Base-by-base conservation (phyloP, 2,113 vertebrate genomes). In the Phodopus roborovskii region DNA sequence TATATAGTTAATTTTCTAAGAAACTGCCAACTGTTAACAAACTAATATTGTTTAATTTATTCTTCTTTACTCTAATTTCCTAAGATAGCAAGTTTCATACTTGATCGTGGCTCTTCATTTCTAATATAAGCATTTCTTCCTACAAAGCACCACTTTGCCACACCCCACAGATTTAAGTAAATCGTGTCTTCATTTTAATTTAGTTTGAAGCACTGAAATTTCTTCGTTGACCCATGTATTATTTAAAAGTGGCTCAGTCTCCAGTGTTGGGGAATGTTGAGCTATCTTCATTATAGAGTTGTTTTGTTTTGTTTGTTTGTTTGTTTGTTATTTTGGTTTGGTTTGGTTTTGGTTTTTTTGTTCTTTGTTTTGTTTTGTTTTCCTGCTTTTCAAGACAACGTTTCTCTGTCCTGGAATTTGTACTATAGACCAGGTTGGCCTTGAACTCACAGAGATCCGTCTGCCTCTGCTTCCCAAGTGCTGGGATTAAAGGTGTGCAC, bases 1-100 rank as follows among this genome's bases (percentile, higher is more conserved):
- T 90, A 53, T 58, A 53, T 53, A 28, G 78, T 73, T 77, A 77
- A 24, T 73, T 90, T 97, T 77, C 9, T 93, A 93, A 78, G 60
- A 73, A 94, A 92, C 66, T 92, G 17, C 64, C 78, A 94, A 87
- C 42, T 82, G 50, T 81, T 81, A 73, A 16, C 56, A 58, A 15
- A 30, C 45, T 87, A 66, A 15, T 13, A 71, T 74, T 74, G 15
- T 50, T 91, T 92, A 77, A 86, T 66, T 66, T 42, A 42, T 15
- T 77, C 19, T 64, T 78, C 19, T 64, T 68, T 48, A 42, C 22
- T 68, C 53, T 73, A 82, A 22, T 88, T 73, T 81, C 64, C 74
- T 81, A 39, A 88, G 64, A 33, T 81, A 71, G 15, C 42, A 93
- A n/a, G 17, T 58, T 81, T 88, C 58, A 39, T 60, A n/a, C 48